Evolutionary conservation across 2,113 vertebrate genomes (phyloP), one percentile per base, ranked within the genome.

Genomic region (Eurystomus gularis): DNA sequence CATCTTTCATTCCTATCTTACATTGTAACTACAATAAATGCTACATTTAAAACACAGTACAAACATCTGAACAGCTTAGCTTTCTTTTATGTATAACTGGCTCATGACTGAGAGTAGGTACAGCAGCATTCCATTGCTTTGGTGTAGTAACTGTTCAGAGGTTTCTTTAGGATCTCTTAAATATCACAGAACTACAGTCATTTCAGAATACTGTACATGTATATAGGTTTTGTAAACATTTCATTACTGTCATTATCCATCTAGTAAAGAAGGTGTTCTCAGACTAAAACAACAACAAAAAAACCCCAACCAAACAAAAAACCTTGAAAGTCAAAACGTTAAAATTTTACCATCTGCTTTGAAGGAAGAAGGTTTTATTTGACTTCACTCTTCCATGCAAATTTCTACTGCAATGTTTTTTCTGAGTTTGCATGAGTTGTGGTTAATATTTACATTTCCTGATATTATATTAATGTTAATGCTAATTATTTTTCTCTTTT

Each of bases 251-350:
- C 31, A 25, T 39, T 78, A 46, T 37, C 12, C 12, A 29, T 71
- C 35, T 51, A 66, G 79, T n/a, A 75, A 62, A 71, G 21, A n/a
- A 71, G 7, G 1, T 64, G 6, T 44, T 93, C 19, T 44, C 18
- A 66, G 12, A 52, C 44, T 4, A 49, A 70, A 68, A 16, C n/a
- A 61, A 25, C 42, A 28, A 54, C 20, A 26, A 21, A 17, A 12
- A 55, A 8, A 9, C 4, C 35, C 9, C 7, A 72, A 58, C 6
- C 2, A 33, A 40, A 26, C 17, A 29, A n/a, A 81, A 65, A 84
- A 61, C 5, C 2, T 17, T 0, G 0, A 31, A n/a, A 64, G 15
- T n/a, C 0, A 64, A 62, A 69, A 11, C 2, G 31, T 2, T 29
- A 21, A 20, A 10, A n/a, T 14, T 46, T 68, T 54, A 31, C 29